A percentile compares a stretch with the other conserved stretches of the same genome.
Conservation (phyloP, 2,113 vertebrate species). For the Spheniscus mendiculus region DNA sequence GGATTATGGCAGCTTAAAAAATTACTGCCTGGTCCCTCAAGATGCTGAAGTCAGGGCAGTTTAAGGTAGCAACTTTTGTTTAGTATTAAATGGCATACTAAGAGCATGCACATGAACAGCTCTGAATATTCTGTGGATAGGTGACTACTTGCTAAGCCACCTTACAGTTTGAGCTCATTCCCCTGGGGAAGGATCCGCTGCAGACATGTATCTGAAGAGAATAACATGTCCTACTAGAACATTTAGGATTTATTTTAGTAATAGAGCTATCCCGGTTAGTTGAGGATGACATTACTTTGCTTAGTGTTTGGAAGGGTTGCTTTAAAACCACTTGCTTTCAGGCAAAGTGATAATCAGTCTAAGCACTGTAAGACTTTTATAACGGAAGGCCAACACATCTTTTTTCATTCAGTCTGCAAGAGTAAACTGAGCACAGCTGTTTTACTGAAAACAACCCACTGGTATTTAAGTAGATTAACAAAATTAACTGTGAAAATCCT, state of each 20-base stretch:
- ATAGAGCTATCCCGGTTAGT: neutral
- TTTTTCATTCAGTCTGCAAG: constrained; percentile 50
- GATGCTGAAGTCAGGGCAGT: neutral
- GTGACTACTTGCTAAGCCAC: neutral
- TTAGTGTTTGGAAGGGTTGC: neutral
- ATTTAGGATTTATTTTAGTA: neutral
- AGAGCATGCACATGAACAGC: neutral
- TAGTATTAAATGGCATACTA: neutral
- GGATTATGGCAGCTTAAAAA: neutral
- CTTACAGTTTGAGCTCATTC: neutral
- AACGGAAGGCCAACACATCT: constrained; percentile 25
- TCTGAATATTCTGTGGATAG: neutral
- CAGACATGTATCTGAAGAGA: neutral
- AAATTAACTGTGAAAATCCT: constrained; percentile 68
- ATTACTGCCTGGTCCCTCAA: neutral
- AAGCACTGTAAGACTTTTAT: neutral
- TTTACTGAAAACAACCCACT: constrained; percentile 50
- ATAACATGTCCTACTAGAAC: neutral
- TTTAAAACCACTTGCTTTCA: constrained; percentile 55
- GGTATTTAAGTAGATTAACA: constrained; percentile 59
- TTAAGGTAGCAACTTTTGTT: neutral
- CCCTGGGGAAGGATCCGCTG: neutral
- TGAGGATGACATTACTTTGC: neutral
- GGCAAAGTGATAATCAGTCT: constrained; percentile 22
- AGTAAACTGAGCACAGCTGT: constrained; percentile 44